These are phyloP conservation scores for Anarhynchus alexandrinus DNA, from an alignment of 2,113 vertebrate genomes.

Conservation along the genomic window DNA sequence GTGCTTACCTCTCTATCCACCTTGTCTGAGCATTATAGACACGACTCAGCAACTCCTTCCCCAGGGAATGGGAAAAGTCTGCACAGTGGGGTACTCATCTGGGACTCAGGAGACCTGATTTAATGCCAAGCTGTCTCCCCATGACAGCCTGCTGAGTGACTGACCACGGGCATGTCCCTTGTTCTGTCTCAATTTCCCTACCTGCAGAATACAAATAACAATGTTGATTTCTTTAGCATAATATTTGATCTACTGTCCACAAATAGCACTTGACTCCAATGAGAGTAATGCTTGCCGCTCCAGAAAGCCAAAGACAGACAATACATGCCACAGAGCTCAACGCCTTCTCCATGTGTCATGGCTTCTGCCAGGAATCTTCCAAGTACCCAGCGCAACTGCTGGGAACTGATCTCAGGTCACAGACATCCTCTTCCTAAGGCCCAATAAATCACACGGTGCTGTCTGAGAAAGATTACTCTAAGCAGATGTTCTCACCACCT, in stretches of 20 bases:
- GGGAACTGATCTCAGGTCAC: neutral
- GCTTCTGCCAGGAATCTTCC: neutral
- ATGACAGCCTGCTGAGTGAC: neutral
- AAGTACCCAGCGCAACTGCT: neutral
- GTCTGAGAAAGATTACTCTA: neutral
- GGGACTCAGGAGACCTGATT: neutral
- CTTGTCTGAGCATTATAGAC: neutral
- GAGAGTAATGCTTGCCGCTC: neutral
- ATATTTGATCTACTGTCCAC: neutral
- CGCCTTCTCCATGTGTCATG: neutral
- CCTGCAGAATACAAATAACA: neutral
- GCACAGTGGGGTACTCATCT: neutral
- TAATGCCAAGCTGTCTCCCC: neutral
- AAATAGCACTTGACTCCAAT: neutral
- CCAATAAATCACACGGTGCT: neutral
- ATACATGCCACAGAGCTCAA: neutral
- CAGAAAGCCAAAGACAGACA: neutral
- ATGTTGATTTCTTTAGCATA: neutral
- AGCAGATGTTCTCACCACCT: slow-evolving; percentile 5
- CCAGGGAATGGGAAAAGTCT: neutral
- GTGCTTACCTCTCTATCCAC: neutral
- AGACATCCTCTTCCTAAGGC: neutral
- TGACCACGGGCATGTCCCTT: fast-evolving
- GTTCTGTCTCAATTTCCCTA: neutral
- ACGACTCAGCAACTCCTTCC: neutral